Evolutionary conservation across 2,888 invertebrate species (phyloP), one percentile per base, ranked within the genome.

Genomic region (Calameuta pallipes): DNA sequence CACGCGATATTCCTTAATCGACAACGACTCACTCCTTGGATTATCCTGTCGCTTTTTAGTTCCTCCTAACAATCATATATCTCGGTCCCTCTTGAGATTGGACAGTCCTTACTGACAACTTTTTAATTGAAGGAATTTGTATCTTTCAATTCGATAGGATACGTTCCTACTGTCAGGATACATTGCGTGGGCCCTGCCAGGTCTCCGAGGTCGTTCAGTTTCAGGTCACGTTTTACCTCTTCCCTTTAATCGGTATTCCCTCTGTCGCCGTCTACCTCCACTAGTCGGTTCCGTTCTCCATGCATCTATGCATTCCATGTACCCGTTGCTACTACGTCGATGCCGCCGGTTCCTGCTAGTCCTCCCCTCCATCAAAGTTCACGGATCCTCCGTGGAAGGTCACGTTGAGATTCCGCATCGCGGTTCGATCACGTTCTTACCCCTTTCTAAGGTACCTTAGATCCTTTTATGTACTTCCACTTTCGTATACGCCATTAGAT

Each of bases 401-500:
- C 76, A 73, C 73, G 31, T 11, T 36, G 69, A 74, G 76, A 78
- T 73, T 73, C 78, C n/a, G 35, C 78, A 68, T 76, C 76, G 76
- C 75, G 76, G 75, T 73, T 78, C 56, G 23, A 56, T 23, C 56
- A 56, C 56, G 56, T 56, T 23, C 56, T 56, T 56, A 56, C 56
- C 56, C 56, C 56, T 56, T 56, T 56, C 56, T 56, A 23, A 56
- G 56, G 23, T 56, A 56, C 56, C 23, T 56, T 23, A 9, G 56
- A 23, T 56, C 23, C 56, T 56, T 23, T 23, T 56, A 56, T 6
- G 56, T 33, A 56, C 35, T 78, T 78, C 70, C 31, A 73, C 70
- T 35, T 30, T 13, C 30, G n/a, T 31, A 71, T 56, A 56, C 56
- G 56, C 56, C 2, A 56, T 56, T 56, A 23, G 23, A 23, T 23